Base-by-base conservation (phyloP, 2,113 vertebrate genomes). In the Lipotes vexillifer region DNA sequence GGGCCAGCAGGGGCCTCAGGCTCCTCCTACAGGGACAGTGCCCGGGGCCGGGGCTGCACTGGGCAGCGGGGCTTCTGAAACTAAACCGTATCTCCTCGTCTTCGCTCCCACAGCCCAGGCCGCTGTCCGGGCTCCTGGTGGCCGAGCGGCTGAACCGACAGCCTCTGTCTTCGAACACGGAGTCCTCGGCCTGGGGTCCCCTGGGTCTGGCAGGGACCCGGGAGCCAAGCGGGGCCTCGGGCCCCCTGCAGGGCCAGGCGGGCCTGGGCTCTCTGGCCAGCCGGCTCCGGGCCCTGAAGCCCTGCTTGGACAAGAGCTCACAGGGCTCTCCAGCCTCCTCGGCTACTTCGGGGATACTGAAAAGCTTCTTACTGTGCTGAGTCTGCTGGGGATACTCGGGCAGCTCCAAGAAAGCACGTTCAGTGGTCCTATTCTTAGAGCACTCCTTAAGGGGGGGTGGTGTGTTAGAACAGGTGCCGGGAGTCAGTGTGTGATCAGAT, bases 331-430 rank as follows among this genome's bases (percentile, higher is more conserved):
- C 91, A 41, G 99, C 99, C 97, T 99, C 99, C 99, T 99, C 99
- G 0, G 99, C 99, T 97, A 99, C 99, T 99, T 99, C 99, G 0
- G 99, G 99, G 97, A 99, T 99, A 99, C 99, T 99, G 99, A 99
- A 99, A 93, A 99, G 99, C 84, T 99, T 99, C 98, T 99, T 99
- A 97, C 99, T 99, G 98, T 99, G 99, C 5, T 98, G 99, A 93
- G 97, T 98, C 95, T 99, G 99, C 82, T 98, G 99, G 96, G 99
- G 99, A 98, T 99, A 98, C 98, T 99, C 99, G 68, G 99, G 98
- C 94, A 99, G 99, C 71, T 99, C 99, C 99, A 97, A 99, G 99
- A 99, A 99, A 98, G 98, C 91, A 96, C 98, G 97, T 98, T 99
- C 99, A 97, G 99, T 46, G 98, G 96, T 97, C 98, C 99, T 99